phyloP scores from a whole-genome alignment of 2,113 vertebrate species.

The Toxostoma redivivum region DNA sequence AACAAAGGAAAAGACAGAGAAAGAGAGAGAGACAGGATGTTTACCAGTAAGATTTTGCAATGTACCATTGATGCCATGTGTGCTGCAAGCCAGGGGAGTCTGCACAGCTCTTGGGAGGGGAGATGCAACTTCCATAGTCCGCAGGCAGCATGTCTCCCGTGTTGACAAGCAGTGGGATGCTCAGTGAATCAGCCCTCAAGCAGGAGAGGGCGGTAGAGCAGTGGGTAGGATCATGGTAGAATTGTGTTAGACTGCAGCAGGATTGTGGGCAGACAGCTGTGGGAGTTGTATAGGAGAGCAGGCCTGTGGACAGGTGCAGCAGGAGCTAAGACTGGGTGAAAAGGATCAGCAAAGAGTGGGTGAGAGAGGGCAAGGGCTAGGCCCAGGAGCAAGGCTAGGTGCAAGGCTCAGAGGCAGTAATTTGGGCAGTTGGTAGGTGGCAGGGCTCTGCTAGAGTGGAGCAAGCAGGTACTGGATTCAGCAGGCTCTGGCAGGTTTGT shows the following conservation, averaged over 20 bases:
- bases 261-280: not conserved
- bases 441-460: not conserved
- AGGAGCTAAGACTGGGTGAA: not conserved
- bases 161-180: fast-evolving
- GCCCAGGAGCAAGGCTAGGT: not conserved
- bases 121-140: fast-evolving
- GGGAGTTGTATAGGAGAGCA: not conserved
- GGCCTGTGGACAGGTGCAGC: not conserved
- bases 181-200: not conserved
- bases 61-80: fast-evolving
- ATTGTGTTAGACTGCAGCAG: not conserved
- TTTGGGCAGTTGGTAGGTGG: not conserved
- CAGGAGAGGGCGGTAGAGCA: not conserved
- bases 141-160: not conserved
- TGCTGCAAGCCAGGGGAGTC: not conserved
- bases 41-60: not conserved
- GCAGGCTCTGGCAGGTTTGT: not conserved
- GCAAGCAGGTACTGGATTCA: not conserved
- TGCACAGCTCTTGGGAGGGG: fast-evolving
- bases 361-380: not conserved
- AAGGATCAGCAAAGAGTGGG: not conserved
- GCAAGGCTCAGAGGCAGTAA: not conserved
- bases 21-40: too few relatives aligned
- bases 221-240: not conserved
- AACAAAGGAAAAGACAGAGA: not conserved